A percentile compares a stretch with the other conserved stretches of the same genome.
phyloP scores from a whole-genome alignment of 2,113 vertebrate species.

The Rhineura floridana region DNA sequence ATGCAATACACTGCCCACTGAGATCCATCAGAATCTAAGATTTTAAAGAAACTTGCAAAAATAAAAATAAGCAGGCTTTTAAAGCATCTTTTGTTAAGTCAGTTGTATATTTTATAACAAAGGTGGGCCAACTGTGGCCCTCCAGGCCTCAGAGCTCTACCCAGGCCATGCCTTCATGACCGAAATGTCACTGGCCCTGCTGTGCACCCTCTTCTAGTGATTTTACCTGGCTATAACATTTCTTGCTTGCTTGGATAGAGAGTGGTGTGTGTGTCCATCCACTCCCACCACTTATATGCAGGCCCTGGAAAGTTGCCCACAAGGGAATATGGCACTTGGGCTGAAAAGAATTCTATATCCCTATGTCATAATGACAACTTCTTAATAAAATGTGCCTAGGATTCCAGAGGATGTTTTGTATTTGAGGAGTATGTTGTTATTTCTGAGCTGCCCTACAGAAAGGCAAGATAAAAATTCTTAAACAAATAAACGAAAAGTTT shows the following conservation, averaged over 20 bases:
- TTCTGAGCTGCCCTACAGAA: neutral
- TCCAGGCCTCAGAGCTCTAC: no score
- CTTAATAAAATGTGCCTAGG: neutral
- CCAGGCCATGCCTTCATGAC: no score
- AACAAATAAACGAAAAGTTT: neutral
- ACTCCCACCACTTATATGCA: no score
- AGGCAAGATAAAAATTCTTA: neutral
- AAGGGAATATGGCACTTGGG: no score
- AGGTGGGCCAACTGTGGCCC: no score
- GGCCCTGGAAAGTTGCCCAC: no score
- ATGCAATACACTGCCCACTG: neutral
- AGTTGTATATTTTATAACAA: neutral
- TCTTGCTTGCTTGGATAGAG: no score
- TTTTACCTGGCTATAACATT: no score
- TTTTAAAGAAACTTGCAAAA: neutral
- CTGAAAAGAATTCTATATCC: no score
- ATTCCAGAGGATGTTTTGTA: neutral
- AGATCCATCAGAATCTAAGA: neutral
- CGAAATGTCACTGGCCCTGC: no score
- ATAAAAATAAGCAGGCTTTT: neutral
- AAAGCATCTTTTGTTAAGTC: neutral
- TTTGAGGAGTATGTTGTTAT: neutral
- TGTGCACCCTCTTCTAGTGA: no score
- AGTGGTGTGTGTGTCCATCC: no score
- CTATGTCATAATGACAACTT: neutral